A percentile compares a stretch with the other conserved stretches of the same genome.
Conservation (phyloP, 2,113 vertebrate species). For the Ochotona curzoniae region DNA sequence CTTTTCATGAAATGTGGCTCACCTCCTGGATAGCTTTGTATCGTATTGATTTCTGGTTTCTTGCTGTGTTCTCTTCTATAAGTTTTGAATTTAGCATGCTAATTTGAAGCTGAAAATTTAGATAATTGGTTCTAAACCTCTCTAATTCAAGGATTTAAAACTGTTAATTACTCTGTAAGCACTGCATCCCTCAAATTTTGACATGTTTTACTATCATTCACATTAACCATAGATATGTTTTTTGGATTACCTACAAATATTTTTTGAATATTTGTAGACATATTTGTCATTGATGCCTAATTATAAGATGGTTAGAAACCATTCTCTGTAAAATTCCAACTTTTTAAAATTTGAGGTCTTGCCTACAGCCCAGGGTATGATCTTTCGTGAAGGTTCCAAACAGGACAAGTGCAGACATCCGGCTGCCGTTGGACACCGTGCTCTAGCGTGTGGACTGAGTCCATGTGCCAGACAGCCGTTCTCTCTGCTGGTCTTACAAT, state of each 20-base stretch:
- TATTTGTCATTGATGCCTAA: background rate
- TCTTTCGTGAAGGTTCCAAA: background rate
- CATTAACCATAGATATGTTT: background rate
- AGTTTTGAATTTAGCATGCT: background rate
- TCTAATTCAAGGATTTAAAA: background rate
- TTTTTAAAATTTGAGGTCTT: background rate
- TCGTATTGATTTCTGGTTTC: background rate
- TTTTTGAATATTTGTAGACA: background rate
- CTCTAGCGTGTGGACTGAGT: background rate
- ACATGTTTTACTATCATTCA: background rate
- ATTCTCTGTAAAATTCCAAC: background rate
- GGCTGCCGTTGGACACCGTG: rapidly evolving
- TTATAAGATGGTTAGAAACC: background rate
- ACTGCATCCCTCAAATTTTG: background rate
- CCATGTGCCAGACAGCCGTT: background rate
- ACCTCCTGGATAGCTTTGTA: background rate
- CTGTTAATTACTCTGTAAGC: background rate
- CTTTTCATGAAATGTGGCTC: background rate
- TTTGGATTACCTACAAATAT: background rate
- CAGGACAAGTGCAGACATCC: no score
- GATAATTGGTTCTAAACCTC: background rate
- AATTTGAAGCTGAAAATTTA: background rate
- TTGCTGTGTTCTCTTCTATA: background rate
- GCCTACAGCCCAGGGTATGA: no score
- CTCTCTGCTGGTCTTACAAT: background rate